phyloP scores from a whole-genome alignment of 1,140 invertebrate species.

The Drosophila oshimai region DNA sequence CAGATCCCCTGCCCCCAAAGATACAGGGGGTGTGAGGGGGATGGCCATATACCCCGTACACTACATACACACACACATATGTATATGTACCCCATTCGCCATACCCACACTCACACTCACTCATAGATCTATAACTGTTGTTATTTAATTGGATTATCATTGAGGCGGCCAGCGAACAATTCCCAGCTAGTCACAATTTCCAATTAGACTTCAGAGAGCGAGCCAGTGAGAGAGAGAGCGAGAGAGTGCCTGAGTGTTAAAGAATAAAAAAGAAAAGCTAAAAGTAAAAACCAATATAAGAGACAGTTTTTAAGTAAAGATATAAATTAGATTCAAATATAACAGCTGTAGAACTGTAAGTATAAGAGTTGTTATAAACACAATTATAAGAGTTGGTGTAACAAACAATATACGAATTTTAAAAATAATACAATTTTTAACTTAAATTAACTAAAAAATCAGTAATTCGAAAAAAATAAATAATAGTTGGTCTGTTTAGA shows the following conservation, averaged over 20 bases:
- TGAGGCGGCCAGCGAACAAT: constrained; percentile 16
- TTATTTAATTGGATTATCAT: constrained; percentile 33
- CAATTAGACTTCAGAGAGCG: constrained; percentile 18
- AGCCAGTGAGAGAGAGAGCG: not conserved
- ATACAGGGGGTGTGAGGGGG: not conserved
- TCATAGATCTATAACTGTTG: constrained; percentile 21
- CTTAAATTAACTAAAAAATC: no score
- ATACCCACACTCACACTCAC: not conserved
- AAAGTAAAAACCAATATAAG: no score
- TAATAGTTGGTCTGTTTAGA: not conserved
- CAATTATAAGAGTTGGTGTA: not conserved
- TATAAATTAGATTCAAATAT: not conserved
- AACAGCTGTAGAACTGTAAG: not conserved
- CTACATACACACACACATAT: not conserved
- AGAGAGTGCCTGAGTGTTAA: no score
- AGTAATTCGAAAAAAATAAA: not conserved
- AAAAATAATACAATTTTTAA: no score
- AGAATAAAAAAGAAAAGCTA: no score
- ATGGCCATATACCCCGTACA: not conserved
- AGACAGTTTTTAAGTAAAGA: no score
- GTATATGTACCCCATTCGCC: not conserved
- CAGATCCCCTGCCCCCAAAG: not conserved
- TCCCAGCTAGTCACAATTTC: constrained; percentile 17
- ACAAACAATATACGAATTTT: no score
- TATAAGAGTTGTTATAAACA: not conserved